Base-by-base conservation (phyloP, 2,797 vertebrate species). In the Pogonophryne albipinna region DNA sequence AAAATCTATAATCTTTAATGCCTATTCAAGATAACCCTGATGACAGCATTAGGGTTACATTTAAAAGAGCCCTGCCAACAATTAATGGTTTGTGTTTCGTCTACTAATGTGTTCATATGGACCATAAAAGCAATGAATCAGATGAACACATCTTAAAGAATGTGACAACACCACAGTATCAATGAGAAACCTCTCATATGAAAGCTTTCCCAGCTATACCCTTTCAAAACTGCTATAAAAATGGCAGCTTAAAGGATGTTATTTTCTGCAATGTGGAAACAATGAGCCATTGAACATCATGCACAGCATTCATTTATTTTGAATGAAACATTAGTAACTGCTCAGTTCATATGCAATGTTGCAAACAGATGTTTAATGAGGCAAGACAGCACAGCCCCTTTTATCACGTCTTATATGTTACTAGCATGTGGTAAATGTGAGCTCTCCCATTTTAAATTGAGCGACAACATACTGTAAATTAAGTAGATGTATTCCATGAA, bases 351-450 rank as follows among this genome's bases (percentile, higher is more conserved):
- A 53, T 67, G 41, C 79, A 80, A 66, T 63, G 70, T 55, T 65
- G 19, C n/a, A 15, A 53, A 53, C 90, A 91, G 89, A 90, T 90
- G 87, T 85, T 85, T 80, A 76, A 88, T 74, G 70, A 61, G 56
- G 31, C 73, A 78, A 71, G 49, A 57, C 38, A 46, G 17, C 56
- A 75, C 13, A 7, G 47, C 61, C 31, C 66, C 44, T 61, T 63
- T 41, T 76, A 51, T 62, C 57, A 45, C 15, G 56, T 62, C 41
- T 66, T 45, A 47, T 51, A 31, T n/a, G 0, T 57, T n/a, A 23
- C 68, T 53, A 20, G 60, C 81, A 64, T 74, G 19, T 50, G 78
- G 69, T 67, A 38, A 74, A 85, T 86, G 65, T 27, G 55, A 58
- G 66, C 20, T 13, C 75, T 64, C 31, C 23, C 4, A 10, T 58